phyloP scores from a whole-genome alignment of 2,888 invertebrate genomes.

The Spodoptera picta region DNA sequence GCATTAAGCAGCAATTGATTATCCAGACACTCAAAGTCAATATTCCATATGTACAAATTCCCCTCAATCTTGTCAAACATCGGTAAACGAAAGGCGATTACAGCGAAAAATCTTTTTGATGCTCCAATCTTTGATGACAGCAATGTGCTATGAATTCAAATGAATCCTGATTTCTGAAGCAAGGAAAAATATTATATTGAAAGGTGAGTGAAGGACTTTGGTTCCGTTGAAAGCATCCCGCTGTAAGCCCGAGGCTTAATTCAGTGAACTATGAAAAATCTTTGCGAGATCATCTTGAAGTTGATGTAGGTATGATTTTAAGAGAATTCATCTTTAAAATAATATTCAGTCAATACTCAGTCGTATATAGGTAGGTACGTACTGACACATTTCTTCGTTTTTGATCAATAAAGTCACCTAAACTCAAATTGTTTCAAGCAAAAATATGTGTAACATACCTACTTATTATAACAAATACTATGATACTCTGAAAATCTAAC shows the following conservation, averaged over 20 bases:
- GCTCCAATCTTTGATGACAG: slow-evolving; percentile 51
- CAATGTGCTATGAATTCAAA: slow-evolving; percentile 52
- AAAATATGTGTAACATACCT: no score
- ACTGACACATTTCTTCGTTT: no score
- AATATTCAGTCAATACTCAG: no score
- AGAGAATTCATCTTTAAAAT: no score
- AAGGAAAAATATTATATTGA: slow-evolving; percentile 5
- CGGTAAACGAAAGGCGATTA: slow-evolving; percentile 57
- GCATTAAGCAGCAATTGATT: slow-evolving; percentile 25
- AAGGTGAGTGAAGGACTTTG: neutral
- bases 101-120: slow-evolving; percentile 54
- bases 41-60: slow-evolving; percentile 31
- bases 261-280: slow-evolving; percentile 41
- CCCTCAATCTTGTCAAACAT: slow-evolving; percentile 54
- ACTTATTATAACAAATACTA: no score
- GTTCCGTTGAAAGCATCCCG: slow-evolving; percentile 13
- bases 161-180: slow-evolving; percentile 11
- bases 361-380: no score
- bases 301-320: slow-evolving; percentile 27
- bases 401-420: no score
- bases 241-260: slow-evolving; percentile 16
- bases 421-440: no score
- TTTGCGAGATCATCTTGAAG: slow-evolving; percentile 24
- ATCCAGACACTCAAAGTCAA: slow-evolving; percentile 29
- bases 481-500: neutral